Conservation (phyloP, 2,113 vertebrate species). For the Xiphias gladius region DNA sequence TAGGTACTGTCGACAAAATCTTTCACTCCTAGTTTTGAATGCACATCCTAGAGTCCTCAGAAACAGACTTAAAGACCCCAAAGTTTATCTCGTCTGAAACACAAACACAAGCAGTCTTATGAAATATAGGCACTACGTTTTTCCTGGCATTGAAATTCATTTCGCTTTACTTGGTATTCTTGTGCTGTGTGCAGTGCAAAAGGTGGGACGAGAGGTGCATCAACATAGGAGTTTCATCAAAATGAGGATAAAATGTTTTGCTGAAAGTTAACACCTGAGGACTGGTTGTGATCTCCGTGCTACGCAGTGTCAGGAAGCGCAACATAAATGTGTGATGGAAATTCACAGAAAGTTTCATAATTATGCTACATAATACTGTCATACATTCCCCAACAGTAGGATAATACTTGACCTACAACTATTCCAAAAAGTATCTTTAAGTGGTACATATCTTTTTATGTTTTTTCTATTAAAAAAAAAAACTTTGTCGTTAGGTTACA, state of each 20-base stretch:
- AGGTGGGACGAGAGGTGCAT: accelerated
- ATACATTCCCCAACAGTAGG: background rate
- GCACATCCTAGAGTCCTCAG: background rate
- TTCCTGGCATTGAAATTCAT: background rate
- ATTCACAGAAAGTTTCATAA: too few species aligned
- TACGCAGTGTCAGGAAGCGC: background rate
- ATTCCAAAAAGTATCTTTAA: background rate
- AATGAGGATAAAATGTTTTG: background rate
- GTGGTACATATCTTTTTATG: background rate
- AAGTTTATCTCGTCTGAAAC: background rate
- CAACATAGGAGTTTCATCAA: background rate
- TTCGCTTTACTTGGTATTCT: background rate
- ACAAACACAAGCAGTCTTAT: background rate
- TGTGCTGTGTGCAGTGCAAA: background rate
- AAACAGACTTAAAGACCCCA: background rate
- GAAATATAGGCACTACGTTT: background rate
- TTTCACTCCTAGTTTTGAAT: background rate
- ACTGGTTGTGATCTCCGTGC: too few species aligned
- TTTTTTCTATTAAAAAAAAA: background rate
- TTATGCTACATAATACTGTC: too few species aligned
- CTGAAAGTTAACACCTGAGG: too few species aligned
- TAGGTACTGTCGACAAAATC: accelerated
- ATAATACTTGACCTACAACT: background rate
- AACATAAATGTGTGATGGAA: background rate
- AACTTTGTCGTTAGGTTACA: too few species aligned